These are phyloP conservation scores for Achatina immaculata DNA, from an alignment of 1,140 invertebrate genomes.

Conservation along the genomic window DNA sequence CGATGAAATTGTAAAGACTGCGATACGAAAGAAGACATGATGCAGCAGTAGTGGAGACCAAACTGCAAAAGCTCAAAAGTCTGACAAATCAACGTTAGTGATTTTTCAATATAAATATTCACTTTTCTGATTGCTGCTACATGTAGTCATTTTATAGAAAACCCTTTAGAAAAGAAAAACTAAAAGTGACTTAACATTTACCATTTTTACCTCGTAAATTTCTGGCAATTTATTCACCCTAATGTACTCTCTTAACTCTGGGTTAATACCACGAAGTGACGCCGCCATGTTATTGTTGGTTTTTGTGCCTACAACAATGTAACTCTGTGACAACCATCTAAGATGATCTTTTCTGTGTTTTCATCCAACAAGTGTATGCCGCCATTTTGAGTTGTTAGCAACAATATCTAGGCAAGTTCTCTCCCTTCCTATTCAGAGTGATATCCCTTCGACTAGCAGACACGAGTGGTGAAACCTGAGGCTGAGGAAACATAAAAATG, in stretches of 20 bases:
- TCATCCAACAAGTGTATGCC: no score
- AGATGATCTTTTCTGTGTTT: no score
- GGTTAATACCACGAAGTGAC: conserved; percentile 59
- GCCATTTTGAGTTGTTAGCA: conserved; percentile 40
- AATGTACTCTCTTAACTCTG: conserved; percentile 59
- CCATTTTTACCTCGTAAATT: conserved; percentile 58
- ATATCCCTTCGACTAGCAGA: no score
- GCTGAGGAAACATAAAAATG: no score
- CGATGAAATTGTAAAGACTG: no score
- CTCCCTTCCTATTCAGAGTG: not conserved
- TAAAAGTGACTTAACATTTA: not conserved
- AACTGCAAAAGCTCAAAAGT: no score
- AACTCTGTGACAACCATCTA: not conserved
- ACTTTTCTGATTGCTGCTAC: no score
- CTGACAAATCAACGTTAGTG: no score
- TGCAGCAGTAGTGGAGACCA: no score
- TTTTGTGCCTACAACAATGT: not conserved
- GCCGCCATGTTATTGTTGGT: conserved; percentile 53
- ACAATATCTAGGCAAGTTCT: conserved; percentile 31
- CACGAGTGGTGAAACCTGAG: no score
- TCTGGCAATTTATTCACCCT: conserved; percentile 61
- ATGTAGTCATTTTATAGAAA: not conserved
- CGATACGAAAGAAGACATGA: no score
- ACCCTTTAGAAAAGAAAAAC: not conserved
- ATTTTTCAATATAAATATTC: no score